Evolutionary conservation across 2,888 invertebrate genomes (phyloP).

Genomic region (Drepana falcataria): DNA sequence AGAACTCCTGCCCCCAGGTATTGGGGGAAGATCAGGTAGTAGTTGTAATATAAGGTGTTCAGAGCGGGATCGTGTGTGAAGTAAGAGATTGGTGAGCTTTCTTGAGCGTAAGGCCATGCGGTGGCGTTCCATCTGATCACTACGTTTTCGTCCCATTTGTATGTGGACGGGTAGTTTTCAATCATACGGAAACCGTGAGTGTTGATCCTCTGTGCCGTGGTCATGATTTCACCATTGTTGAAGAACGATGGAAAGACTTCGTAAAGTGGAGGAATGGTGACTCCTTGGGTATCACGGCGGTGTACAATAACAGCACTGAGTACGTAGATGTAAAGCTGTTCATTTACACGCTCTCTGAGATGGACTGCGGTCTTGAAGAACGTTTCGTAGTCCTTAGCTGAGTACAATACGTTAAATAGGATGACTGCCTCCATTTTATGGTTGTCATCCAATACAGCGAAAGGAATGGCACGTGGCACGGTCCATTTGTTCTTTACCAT

Average conservation of each 20-base stretch:
- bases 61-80: conserved; percentile 85
- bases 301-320: conserved; percentile 80
- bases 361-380: conserved; percentile 84
- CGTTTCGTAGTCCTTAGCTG: conserved; percentile 84
- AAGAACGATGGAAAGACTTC: conserved; percentile 86
- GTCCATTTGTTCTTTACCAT: conserved; percentile 71
- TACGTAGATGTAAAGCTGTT: conserved; percentile 83
- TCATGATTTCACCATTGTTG: conserved; percentile 83
- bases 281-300: conserved; percentile 80
- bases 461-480: conserved; percentile 79
- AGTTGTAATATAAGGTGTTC: conserved; percentile 82
- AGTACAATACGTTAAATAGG: conserved; percentile 82
- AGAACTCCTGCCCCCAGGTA: conserved; percentile 80
- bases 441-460: conserved; percentile 73
- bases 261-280: conserved; percentile 83
- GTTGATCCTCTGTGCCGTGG: conserved; percentile 81
- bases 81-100: conserved; percentile 81
- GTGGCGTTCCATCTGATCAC: conserved; percentile 82
- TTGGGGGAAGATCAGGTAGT: conserved; percentile 80
- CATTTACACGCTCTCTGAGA: conserved; percentile 83
- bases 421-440: conserved; percentile 81
- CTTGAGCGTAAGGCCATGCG: conserved; percentile 72
- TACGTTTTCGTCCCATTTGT: conserved; percentile 63
- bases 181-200: conserved; percentile 49
- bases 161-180: conserved; percentile 47